Conservation (phyloP, 1,140 invertebrate species). For the Apis mellifera region Amel_HAv3.1 CM009943.2:10882501-10883000, state of each 20-base stretch:
- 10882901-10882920: too few relatives aligned
- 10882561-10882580: slow-evolving; percentile 1
- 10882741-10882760: slow-evolving; percentile 47
- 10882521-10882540: slow-evolving; percentile 36
- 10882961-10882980: too few relatives aligned
- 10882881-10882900: too few relatives aligned
- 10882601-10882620: background rate
- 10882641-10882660: slow-evolving; percentile 31
- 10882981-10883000: too few relatives aligned
- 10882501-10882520: slow-evolving; percentile 26
- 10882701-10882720: slow-evolving; percentile 56
- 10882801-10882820: too few relatives aligned
- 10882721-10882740: slow-evolving; percentile 24
- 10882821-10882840: too few relatives aligned
- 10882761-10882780: background rate
- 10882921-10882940: too few relatives aligned
- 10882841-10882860: too few relatives aligned
- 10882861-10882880: too few relatives aligned
- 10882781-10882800: background rate
- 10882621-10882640: background rate
- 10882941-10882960: too few relatives aligned
- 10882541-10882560: slow-evolving; percentile 40
- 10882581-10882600: slow-evolving; percentile 20
- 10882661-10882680: slow-evolving; percentile 69
- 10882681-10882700: slow-evolving; percentile 73